These are phyloP conservation scores for Amia ocellicauda DNA, from an alignment of 2,113 vertebrate species.

Conservation along the genomic window DNA sequence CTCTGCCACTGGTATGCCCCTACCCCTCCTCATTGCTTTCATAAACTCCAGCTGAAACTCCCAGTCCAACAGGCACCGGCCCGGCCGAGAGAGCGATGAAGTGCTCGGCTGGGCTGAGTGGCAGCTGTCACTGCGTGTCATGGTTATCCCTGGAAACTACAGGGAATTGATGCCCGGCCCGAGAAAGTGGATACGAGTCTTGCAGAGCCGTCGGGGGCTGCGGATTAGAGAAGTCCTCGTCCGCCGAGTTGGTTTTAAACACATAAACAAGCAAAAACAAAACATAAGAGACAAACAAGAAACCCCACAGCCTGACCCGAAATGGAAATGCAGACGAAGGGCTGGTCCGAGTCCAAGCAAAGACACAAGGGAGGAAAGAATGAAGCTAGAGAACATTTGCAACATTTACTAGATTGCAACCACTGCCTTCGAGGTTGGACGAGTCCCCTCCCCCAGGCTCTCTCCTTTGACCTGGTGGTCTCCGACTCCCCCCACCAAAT, in stretches of 20 bases:
- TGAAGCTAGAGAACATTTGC: too few species aligned
- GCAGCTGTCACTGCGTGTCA: conserved; percentile 11
- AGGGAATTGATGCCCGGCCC: conserved; percentile 5
- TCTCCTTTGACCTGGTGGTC: conserved; percentile 5
- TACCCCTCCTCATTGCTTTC: neutral
- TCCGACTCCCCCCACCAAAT: conserved; percentile 19
- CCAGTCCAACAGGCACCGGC: conserved; percentile 1
- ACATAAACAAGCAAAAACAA: neutral
- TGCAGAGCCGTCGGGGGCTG: neutral
- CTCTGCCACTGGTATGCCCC: neutral
- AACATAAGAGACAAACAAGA: too few species aligned
- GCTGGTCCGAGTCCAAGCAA: too few species aligned
- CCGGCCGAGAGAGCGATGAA: neutral
- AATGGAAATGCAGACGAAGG: neutral
- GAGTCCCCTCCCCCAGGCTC: too few species aligned
- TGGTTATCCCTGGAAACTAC: neutral
- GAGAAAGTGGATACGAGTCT: neutral
- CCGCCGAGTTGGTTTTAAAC: neutral
- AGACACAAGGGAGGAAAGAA: too few species aligned
- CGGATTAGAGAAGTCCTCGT: neutral
- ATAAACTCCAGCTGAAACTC: conserved; percentile 2
- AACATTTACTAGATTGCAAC: too few species aligned
- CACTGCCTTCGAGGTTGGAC: too few species aligned
- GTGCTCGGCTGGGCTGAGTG: neutral
- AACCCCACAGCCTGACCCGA: too few species aligned